Evolutionary conservation across 2,113 vertebrate species (phyloP), one percentile per base, ranked within the genome.

Genomic region (Epinephelus cyanopodus): DNA sequence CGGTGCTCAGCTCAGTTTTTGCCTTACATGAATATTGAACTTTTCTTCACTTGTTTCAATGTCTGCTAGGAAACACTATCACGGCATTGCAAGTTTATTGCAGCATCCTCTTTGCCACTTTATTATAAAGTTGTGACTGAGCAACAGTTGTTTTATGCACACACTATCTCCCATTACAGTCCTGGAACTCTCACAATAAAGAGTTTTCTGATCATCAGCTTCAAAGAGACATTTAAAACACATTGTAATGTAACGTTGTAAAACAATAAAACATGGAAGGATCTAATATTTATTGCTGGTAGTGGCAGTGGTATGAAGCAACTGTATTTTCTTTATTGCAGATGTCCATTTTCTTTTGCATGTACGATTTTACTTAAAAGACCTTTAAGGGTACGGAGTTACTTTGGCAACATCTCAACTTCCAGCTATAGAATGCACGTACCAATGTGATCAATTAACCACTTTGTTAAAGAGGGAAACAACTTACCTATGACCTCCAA

Each of bases 401-500:
- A 1, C 10, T 58, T 39, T 33, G 21, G 42, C 6, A 68, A 67
- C 39, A 45, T 18, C 47, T 67, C 3, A 5, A 12, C 21, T 52
- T 33, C 9, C 9, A 56, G 13, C 45, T 70, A 18, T 2, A 52
- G 11, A 62, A 70, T 23, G 18, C 2, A 12, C 12, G 5, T 19
- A 33, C 0, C 0, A 71, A 0, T 57, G 42, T 5, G 2, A 37
- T 27, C 39, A 18, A 15, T 58, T 45, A 37, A 45, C 0, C 5
- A 25, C 6, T 21, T 11, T 67, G 0, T 57, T 47, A 14, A 29
- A 70, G 47, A 21, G 21, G 10, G 29, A 60, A 48, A 45, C 45
- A 21, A 85, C 93, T 80, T 77, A 95, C 94, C 94, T 42, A 94
- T 62, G 39, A 95, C 92, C 63, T 79, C 5, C 6, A 94, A 15